Percentiles rank a stretch among this genome's conserved stretches.
Evolutionary conservation across 2,113 vertebrate genomes (phyloP).

Genomic region (Nibea albiflora): DNA sequence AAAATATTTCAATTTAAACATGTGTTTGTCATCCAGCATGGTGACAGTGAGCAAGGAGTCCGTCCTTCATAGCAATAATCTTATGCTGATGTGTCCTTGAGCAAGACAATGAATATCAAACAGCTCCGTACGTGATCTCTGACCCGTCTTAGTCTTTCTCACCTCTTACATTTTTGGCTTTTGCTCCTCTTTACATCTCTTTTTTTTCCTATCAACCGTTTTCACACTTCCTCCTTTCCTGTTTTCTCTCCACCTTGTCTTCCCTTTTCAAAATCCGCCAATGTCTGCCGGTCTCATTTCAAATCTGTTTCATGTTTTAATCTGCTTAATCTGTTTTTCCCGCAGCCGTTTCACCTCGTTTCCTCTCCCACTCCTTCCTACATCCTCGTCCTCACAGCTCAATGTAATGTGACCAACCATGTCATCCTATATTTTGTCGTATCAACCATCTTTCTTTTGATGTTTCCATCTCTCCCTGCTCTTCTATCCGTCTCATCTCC

Average conservation of each 20-base stretch:
- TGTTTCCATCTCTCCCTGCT: background rate
- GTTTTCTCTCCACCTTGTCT: conserved; percentile 17
- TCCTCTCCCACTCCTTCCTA: conserved; percentile 38
- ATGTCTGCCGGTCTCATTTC: conserved; percentile 35
- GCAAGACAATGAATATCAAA: conserved; percentile 22
- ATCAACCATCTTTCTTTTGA: conserved; percentile 43
- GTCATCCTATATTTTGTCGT: conserved; percentile 40
- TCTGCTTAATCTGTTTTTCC: conserved; percentile 59
- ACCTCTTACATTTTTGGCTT: background rate
- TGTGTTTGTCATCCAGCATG: background rate
- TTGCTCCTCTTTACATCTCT: background rate
- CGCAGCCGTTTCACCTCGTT: conserved; percentile 27
- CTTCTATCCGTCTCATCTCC: conserved; percentile 35
- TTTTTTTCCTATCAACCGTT: background rate
- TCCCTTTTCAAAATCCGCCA: conserved; percentile 10
- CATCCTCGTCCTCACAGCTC: conserved; percentile 25
- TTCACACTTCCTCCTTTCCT: background rate
- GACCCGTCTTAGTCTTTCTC: background rate
- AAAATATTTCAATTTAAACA: too few species aligned
- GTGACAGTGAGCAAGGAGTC: background rate
- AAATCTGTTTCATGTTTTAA: conserved; percentile 66
- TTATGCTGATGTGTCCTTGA: conserved; percentile 12
- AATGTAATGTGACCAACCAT: conserved; percentile 13
- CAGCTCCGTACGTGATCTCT: conserved; percentile 15
- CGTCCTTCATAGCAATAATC: background rate